Evolutionary conservation across 1,140 invertebrate genomes (phyloP).

Genomic region (Ostrea denselamellosa): DNA sequence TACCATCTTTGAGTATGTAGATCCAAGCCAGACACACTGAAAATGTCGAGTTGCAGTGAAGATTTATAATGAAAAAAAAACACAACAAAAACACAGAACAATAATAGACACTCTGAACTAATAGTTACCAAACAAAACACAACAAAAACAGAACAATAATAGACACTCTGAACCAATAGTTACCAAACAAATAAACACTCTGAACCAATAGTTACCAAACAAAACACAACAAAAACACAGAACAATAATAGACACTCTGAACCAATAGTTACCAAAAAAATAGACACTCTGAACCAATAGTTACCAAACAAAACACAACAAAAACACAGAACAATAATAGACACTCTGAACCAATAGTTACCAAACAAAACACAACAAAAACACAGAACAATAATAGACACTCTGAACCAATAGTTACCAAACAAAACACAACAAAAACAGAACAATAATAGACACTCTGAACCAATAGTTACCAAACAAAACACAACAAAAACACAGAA

Average conservation of each 20-base stretch:
- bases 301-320: not conserved
- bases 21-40: slow-evolving; percentile 70
- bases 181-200: not conserved
- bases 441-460: not conserved
- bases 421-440: not conserved
- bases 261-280: not conserved
- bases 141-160: not conserved
- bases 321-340: not conserved
- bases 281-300: not conserved
- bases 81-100: no score
- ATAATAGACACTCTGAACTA: not conserved
- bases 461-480: no score
- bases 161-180: not conserved
- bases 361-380: no score
- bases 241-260: not conserved
- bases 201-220: not conserved
- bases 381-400: no score
- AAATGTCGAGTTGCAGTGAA: slow-evolving; percentile 44
- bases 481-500: no score
- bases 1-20: slow-evolving; percentile 69
- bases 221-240: not conserved
- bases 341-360: not conserved
- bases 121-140: no score
- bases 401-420: no score
- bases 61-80: no score